phyloP scores from a whole-genome alignment of 2,888 invertebrate genomes.

The Acronicta leporina region DNA sequence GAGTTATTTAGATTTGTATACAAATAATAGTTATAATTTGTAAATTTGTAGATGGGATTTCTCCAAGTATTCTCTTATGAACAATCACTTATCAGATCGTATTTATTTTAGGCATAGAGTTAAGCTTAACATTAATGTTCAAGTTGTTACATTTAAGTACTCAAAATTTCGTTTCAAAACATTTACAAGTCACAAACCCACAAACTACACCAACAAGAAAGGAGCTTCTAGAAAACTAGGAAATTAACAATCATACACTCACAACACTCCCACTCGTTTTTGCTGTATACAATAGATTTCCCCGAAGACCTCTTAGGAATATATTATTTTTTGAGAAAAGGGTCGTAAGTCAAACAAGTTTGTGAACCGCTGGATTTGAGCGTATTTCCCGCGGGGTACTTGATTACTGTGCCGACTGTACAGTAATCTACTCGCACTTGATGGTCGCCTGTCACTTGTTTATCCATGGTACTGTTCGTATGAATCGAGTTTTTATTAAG shows the following conservation, averaged over 20 bases:
- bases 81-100: too few species aligned
- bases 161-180: neutral
- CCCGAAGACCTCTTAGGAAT: conserved; percentile 49
- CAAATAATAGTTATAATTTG: too few species aligned
- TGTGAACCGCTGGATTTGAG: conserved; percentile 55
- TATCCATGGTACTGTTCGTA: neutral
- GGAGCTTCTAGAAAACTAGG: conserved; percentile 11
- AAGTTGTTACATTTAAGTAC: neutral
- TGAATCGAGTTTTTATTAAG: neutral
- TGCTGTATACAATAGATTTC: conserved; percentile 51
- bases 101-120: too few species aligned
- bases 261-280: conserved; percentile 36
- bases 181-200: neutral
- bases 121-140: too few species aligned
- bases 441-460: conserved; percentile 17
- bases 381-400: conserved; percentile 67
- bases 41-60: too few species aligned
- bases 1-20: too few species aligned
- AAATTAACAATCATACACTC: conserved; percentile 39
- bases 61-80: too few species aligned
- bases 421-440: conserved; percentile 28
- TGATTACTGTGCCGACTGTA: conserved; percentile 46
- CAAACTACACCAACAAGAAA: conserved; percentile 3
- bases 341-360: conserved; percentile 54
- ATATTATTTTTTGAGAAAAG: conserved; percentile 53